Evolutionary conservation across 2,888 invertebrate genomes (phyloP), one percentile per base, ranked within the genome.

Genomic region (Tridacna crocea): DNA sequence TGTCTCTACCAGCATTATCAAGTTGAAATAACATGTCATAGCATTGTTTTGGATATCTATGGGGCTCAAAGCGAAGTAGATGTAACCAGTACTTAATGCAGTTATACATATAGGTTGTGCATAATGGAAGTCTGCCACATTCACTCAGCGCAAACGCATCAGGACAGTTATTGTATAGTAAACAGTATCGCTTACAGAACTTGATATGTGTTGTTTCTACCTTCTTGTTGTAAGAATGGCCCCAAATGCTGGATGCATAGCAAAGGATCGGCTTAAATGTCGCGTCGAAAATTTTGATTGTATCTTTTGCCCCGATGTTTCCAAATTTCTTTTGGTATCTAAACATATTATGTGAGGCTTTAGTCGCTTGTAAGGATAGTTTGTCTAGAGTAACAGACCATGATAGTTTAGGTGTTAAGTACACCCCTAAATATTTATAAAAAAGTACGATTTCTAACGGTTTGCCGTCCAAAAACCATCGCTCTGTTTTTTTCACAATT

Each of bases 21-120:
- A 77, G 11, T n/a, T 55, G 17, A 48, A 61, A 55, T 19, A 81
- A 48, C 77, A 74, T 77, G 0, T 48, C 3, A 55, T 74, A 81
- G 46, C 77, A 77, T 55, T 77, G 77, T 61, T 48, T 74, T 6
- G 81, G 75, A 48, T 77, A 81, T 12, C 81, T 74, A 47, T 74
- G 17, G 27, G 55, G 24, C 27, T 51, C 47, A 74, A 81, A 70
- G 46, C 17, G 22, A 15, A 66, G 24, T 6, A 77, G 48, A 46
- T 77, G 55, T 22, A 74, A 22, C 81, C 81, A 81, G 51, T 77
- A 81, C 27, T 74, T 77, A 6, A 74, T 46, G n/a, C 74, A 74
- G 15, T 58, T 22, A 19, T 47, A n/a, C 36, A 65, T 61, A 68
- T 81, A 77, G 22, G 19, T 24, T 24, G 48, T 48, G 6, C n/a